Base-by-base conservation (phyloP, 2,888 invertebrate genomes). In the Eilema caniola region DNA sequence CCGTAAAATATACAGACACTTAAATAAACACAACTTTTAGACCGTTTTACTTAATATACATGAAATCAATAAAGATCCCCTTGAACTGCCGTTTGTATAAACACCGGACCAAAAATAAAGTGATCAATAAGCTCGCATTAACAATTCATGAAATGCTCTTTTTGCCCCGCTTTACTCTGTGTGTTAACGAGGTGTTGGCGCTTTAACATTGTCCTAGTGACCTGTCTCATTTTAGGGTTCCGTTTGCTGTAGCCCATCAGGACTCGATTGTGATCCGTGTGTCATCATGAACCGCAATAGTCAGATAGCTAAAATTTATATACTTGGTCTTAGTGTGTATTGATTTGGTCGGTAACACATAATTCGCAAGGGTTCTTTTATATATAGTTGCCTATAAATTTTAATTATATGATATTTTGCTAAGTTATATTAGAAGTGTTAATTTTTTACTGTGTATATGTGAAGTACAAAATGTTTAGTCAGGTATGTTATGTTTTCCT, bases 171-270 rank as follows among this genome's bases (percentile, higher is more conserved):
- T 78, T 72, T 70, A 71, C 76, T 62, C 67, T 72, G 73, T 75
- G 72, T 74, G 70, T 76, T 77, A 66, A 68, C 72, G 67, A 77
- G 10, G 53, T 69, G 69, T 69, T 71, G 73, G 65, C 64, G 69
- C 77, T 84, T 79, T 79, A 72, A 80, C 75, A 77, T 73, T 79
- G 77, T 67, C 76, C 72, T 60, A 72, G 71, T 82, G 86, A 84
- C 85, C 83, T 72, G 70, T 56, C 71, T 72, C 84, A 85, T 85
- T 85, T 83, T 64, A n/a, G 53, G 53, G 53, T 10, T 53, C n/a
- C n/a, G 53, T n/a, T 20, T 5, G 7, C n/a, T n/a, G n/a, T n/a
- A n/a, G n/a, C n/a, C n/a, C n/a, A n/a, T n/a, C n/a, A n/a, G n/a
- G n/a, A n/a, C n/a, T n/a, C n/a, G n/a, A n/a, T n/a, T n/a, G n/a